These are phyloP conservation scores for Rhizomys pruinosus DNA, from an alignment of 2,113 vertebrate genomes.

Conservation along the genomic window DNA sequence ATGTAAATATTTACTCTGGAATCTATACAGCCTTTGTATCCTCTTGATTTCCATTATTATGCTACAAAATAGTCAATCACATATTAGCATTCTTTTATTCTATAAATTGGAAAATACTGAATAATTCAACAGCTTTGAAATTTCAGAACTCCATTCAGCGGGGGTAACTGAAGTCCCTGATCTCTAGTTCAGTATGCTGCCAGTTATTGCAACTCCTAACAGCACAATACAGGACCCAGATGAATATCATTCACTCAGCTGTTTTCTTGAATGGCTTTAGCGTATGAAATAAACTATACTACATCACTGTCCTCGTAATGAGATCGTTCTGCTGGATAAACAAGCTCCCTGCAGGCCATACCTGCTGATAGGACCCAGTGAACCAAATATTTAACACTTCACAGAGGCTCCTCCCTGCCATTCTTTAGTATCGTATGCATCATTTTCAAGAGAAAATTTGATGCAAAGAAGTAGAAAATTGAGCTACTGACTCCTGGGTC, in stretches of 20 bases:
- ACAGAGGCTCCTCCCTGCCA: slow-evolving; percentile 68
- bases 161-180: slow-evolving; percentile 71
- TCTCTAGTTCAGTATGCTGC: slow-evolving; percentile 83
- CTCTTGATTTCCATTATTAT: slow-evolving; percentile 64
- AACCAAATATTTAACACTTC: slow-evolving; percentile 82
- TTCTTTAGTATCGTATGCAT: slow-evolving; percentile 68
- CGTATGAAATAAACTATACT: slow-evolving; percentile 79
- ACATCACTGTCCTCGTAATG: slow-evolving; percentile 83
- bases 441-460: slow-evolving; percentile 80
- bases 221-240: slow-evolving; percentile 66
- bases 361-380: slow-evolving; percentile 76
- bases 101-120: slow-evolving; percentile 81
- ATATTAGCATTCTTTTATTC: slow-evolving; percentile 78
- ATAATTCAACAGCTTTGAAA: slow-evolving; percentile 84
- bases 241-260: slow-evolving; percentile 77
- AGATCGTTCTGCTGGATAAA: slow-evolving; percentile 82
- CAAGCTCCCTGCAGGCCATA: slow-evolving; percentile 74
- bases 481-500: slow-evolving; percentile 67
- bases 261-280: slow-evolving; percentile 80
- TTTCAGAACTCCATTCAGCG: slow-evolving; percentile 77
- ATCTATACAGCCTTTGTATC: slow-evolving; percentile 19
- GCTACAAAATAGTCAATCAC: slow-evolving; percentile 76
- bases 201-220: slow-evolving; percentile 80
- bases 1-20: slow-evolving; percentile 57
- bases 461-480: slow-evolving; percentile 81